These are phyloP conservation scores for Nebria salina DNA, from an alignment of 2,888 invertebrate species.

Conservation along the genomic window DNA sequence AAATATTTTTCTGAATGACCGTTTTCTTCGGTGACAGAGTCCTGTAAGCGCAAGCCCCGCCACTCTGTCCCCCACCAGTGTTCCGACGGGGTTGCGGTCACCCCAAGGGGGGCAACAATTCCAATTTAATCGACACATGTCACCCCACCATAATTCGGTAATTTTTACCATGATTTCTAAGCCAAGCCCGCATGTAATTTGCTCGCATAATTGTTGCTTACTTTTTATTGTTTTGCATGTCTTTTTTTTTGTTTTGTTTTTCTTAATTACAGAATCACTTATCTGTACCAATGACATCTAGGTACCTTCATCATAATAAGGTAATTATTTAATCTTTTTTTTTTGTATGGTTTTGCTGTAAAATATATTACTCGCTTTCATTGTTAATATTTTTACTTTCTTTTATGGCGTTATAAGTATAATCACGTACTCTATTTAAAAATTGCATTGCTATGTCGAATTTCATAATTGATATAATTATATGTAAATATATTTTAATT, in stretches of 20 bases:
- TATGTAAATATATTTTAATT: too few relatives aligned
- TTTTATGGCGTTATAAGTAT: too few relatives aligned
- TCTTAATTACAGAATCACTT: conserved; percentile 80
- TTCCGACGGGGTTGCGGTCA: conserved; percentile 64
- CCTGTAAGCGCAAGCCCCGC: conserved; percentile 76
- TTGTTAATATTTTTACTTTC: conserved; percentile 36
- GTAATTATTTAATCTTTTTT: conserved; percentile 60
- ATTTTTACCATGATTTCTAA: not conserved
- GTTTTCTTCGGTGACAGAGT: conserved; percentile 62
- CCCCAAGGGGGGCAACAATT: conserved; percentile 56
- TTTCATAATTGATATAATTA: too few relatives aligned
- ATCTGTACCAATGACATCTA: conserved; percentile 87
- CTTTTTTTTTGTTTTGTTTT: conserved; percentile 65
- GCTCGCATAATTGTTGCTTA: conserved; percentile 4
- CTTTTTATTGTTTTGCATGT: conserved; percentile 58
- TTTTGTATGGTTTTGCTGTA: not conserved
- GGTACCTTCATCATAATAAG: conserved; percentile 84
- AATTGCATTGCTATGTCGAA: too few relatives aligned
- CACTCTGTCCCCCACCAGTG: conserved; percentile 75
- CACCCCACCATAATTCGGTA: conserved; percentile 55
- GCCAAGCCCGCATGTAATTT: not conserved
- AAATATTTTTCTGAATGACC: too few relatives aligned
- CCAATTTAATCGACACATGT: conserved; percentile 58
- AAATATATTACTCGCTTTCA: not conserved
- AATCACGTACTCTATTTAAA: too few relatives aligned